Evolutionary conservation across 2,797 vertebrate species (phyloP).

Genomic region (Scomberomorus guttatus): DNA sequence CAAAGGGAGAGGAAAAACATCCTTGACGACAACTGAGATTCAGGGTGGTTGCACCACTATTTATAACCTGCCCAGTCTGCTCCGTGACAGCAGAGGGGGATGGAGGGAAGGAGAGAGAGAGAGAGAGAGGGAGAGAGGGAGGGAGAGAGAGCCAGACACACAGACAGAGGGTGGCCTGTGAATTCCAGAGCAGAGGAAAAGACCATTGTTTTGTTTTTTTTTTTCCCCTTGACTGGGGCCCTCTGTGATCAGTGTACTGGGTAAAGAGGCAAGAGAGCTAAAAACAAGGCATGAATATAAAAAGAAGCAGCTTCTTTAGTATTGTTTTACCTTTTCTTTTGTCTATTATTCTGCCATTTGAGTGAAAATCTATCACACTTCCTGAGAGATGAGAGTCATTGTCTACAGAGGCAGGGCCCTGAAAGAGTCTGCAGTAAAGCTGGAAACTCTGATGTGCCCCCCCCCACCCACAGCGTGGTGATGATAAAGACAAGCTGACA

Average conservation of each 20-base stretch:
- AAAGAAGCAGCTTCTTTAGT: conserved; percentile 16
- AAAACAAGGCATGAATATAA: conserved; percentile 37
- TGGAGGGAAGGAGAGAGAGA: conserved; percentile 42
- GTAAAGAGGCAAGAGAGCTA: conserved; percentile 44
- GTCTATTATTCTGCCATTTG: conserved; percentile 25
- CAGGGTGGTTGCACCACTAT: conserved; percentile 82
- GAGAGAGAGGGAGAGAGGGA: conserved; percentile 7
- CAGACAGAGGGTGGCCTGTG: conserved; percentile 69
- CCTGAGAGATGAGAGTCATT: conserved; percentile 18
- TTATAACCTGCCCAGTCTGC: conserved; percentile 81
- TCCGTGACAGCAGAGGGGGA: conserved; percentile 74
- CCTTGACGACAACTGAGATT: conserved; percentile 77
- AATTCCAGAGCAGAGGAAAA: conserved; percentile 77
- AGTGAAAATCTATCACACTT: conserved; percentile 39
- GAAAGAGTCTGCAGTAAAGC: conserved; percentile 15
- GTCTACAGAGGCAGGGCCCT: neutral
- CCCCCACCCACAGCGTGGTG: neutral
- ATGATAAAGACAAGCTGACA: conserved; percentile 39
- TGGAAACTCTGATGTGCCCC: conserved; percentile 21
- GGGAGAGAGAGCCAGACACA: conserved; percentile 40
- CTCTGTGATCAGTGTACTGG: conserved; percentile 57
- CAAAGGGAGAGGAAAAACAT: conserved; percentile 72
- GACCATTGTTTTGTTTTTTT: conserved; percentile 71
- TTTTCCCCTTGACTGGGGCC: conserved; percentile 51
- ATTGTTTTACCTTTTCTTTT: conserved; percentile 25